Percentiles rank a stretch among this genome's conserved stretches.
Conservation (phyloP, 2,113 vertebrate species). For the Calonectris borealis region DNA sequence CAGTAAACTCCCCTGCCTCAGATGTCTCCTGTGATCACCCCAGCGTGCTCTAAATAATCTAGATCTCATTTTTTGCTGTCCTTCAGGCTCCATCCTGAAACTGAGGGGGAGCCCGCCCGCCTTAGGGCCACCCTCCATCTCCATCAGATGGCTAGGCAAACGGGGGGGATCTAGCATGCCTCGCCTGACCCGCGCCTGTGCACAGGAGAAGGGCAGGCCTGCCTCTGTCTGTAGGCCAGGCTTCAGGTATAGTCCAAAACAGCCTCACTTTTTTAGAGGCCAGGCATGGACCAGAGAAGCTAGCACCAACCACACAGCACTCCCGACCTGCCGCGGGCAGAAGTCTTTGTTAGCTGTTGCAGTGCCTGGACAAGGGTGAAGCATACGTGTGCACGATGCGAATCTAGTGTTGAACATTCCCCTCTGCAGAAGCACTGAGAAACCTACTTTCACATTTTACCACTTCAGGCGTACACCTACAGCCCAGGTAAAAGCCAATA, state of each 20-base stretch:
- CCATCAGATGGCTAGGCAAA: not conserved
- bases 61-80: not conserved
- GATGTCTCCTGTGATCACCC: not conserved
- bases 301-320: not conserved
- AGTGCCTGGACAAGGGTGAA: not conserved
- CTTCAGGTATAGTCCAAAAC: not conserved
- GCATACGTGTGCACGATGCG: too few relatives aligned
- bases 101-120: not conserved
- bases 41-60: not conserved
- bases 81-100: not conserved
- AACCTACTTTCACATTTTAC: not conserved
- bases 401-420: not conserved
- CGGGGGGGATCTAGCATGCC: not conserved
- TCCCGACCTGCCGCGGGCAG: not conserved
- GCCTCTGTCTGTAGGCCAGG: not conserved
- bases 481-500: not conserved
- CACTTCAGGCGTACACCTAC: not conserved
- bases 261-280: not conserved
- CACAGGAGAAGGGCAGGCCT: not conserved
- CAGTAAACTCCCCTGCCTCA: not conserved
- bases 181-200: rapidly evolving
- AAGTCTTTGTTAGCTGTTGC: not conserved
- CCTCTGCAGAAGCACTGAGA: not conserved
- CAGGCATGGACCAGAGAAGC: not conserved
- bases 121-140: not conserved